These are phyloP conservation scores for Suricata suricatta DNA, from an alignment of 2,113 vertebrate genomes.

Conservation along the genomic window DNA sequence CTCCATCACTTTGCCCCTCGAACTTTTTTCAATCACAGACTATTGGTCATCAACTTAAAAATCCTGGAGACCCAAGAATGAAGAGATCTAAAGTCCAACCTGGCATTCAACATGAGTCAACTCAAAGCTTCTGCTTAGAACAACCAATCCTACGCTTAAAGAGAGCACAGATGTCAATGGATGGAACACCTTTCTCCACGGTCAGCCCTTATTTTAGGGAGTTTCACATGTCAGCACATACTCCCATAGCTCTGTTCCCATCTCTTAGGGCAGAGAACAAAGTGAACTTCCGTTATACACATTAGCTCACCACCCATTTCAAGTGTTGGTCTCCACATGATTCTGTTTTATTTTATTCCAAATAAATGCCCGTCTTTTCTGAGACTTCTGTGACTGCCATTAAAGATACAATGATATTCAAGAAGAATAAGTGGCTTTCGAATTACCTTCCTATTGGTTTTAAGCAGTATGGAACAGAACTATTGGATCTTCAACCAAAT, in stretches of 20 bases:
- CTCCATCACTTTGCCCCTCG: background rate
- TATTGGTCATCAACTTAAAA: background rate
- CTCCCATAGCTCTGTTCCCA: background rate
- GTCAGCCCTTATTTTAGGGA: background rate
- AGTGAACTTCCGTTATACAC: background rate
- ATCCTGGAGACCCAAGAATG: background rate
- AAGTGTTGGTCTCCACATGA: background rate
- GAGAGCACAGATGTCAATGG: background rate
- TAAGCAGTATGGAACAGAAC: slow-evolving; percentile 5
- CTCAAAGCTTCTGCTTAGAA: background rate
- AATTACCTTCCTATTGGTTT: slow-evolving; percentile 4
- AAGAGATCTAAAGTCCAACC: background rate
- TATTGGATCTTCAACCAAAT: slow-evolving; percentile 34
- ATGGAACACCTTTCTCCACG: background rate
- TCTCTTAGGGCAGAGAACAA: background rate
- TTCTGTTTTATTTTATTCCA: background rate
- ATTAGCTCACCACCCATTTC: background rate
- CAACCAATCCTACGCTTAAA: background rate
- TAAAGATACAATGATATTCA: slow-evolving; percentile 10
- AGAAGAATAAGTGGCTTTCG: slow-evolving; percentile 51
- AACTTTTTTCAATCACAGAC: background rate
- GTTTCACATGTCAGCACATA: background rate
- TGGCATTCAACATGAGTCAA: background rate
- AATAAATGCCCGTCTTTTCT: background rate
- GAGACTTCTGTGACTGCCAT: background rate